phyloP scores from a whole-genome alignment of 1,140 invertebrate species.

The Neotoxoptera formosana region DNA sequence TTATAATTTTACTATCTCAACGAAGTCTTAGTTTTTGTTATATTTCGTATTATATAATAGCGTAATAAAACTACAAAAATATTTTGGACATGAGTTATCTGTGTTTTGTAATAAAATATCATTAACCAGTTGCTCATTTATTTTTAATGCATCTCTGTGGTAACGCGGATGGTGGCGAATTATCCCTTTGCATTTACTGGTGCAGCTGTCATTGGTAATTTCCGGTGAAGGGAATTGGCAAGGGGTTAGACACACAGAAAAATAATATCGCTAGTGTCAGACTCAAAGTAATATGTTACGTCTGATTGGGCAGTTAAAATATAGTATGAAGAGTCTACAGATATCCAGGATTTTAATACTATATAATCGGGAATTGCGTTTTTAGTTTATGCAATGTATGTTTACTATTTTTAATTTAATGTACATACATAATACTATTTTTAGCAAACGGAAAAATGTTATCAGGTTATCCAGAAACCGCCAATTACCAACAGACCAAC shows the following conservation, averaged over 20 bases:
- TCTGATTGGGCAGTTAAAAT: constrained; percentile 19
- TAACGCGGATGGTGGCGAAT: background rate
- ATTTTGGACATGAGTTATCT: background rate
- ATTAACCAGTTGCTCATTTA: background rate
- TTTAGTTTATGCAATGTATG: background rate
- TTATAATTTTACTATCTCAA: no score
- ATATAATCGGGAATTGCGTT: background rate
- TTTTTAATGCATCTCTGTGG: background rate
- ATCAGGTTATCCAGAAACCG: background rate
- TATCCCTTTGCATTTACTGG: background rate
- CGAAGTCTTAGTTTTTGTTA: background rate
- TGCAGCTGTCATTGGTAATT: constrained; percentile 37
- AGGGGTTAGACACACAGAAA: background rate
- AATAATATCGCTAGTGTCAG: constrained; percentile 1
- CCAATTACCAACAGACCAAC: background rate
- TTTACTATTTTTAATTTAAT: background rate
- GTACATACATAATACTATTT: background rate
- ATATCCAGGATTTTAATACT: background rate
- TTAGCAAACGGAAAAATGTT: background rate
- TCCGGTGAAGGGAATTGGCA: background rate
- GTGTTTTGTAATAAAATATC: background rate
- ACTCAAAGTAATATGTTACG: background rate
- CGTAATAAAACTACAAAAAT: background rate
- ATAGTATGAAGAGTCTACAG: background rate
- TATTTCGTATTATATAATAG: background rate